These are phyloP conservation scores for Pantala flavescens DNA, from an alignment of 1,140 invertebrate genomes.

Conservation along the genomic window DNA sequence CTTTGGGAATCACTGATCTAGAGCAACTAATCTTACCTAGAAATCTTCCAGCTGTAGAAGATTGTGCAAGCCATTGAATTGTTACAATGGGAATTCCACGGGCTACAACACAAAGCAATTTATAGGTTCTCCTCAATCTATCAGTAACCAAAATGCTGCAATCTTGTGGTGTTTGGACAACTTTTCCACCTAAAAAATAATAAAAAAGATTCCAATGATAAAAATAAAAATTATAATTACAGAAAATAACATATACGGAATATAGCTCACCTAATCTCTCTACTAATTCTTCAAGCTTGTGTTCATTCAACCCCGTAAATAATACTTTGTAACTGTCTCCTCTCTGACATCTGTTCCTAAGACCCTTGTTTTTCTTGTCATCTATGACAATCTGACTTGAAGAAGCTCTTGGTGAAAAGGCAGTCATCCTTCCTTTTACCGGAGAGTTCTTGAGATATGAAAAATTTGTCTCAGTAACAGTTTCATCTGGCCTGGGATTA, in stretches of 20 bases:
- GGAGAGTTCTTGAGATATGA: too few relatives aligned
- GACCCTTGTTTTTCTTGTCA: too few relatives aligned
- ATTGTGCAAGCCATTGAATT: slow-evolving; percentile 34
- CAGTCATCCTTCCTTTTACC: too few relatives aligned
- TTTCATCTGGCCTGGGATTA: too few relatives aligned
- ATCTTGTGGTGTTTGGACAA: slow-evolving; percentile 30
- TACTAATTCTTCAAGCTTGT: background rate
- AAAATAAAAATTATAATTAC: background rate
- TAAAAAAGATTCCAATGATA: slow-evolving; percentile 16
- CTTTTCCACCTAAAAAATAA: slow-evolving; percentile 30
- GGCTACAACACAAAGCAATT: slow-evolving; percentile 39
- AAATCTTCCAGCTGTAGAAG: slow-evolving; percentile 26
- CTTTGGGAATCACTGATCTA: too few relatives aligned
- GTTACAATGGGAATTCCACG: slow-evolving; percentile 37
- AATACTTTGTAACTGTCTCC: background rate
- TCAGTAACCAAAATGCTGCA: slow-evolving; percentile 39
- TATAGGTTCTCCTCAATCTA: slow-evolving; percentile 39
- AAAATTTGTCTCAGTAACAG: too few relatives aligned
- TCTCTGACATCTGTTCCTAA: background rate
- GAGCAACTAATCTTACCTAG: too few relatives aligned
- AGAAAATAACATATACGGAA: background rate
- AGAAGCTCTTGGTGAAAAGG: too few relatives aligned
- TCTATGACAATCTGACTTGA: too few relatives aligned
- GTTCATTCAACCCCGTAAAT: background rate
- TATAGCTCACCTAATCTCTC: background rate